These are phyloP conservation scores for Rhegmatorhina hoffmannsi DNA, from an alignment of 2,113 vertebrate species.

Conservation along the genomic window DNA sequence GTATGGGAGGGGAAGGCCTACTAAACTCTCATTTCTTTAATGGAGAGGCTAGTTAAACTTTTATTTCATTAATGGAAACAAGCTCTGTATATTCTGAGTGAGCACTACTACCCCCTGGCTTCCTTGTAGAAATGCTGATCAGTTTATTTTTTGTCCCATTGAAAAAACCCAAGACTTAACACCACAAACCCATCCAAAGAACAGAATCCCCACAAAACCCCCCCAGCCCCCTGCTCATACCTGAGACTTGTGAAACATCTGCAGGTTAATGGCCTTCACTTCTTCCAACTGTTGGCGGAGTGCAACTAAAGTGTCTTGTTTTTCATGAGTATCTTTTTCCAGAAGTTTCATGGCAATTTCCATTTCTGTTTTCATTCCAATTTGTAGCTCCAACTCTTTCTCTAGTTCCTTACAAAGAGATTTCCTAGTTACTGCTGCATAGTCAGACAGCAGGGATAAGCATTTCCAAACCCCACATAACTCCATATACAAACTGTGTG, in stretches of 20 bases:
- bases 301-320: conserved; percentile 90
- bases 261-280: conserved; percentile 93
- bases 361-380: conserved; percentile 96
- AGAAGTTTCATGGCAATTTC: conserved; percentile 97
- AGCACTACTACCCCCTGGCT: neutral
- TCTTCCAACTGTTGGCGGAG: conserved; percentile 94
- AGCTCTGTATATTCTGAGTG: neutral
- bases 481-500: neutral
- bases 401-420: conserved; percentile 86
- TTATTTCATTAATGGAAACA: neutral
- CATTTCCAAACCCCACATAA: neutral
- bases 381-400: conserved; percentile 92
- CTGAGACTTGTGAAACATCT: conserved; percentile 97
- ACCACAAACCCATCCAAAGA: neutral
- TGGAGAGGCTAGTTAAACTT: neutral
- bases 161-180: neutral
- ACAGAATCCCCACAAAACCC: neutral
- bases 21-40: neutral
- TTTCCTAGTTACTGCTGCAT: neutral
- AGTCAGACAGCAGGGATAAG: neutral
- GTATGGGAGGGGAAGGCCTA: neutral
- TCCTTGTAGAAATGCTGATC: neutral
- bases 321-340: conserved; percentile 97
- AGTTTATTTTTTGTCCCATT: neutral
- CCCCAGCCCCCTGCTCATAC: conserved; percentile 58